These are phyloP conservation scores for Novumbra hubbsi DNA, from an alignment of 2,797 vertebrate species.

Conservation along the genomic window DNA sequence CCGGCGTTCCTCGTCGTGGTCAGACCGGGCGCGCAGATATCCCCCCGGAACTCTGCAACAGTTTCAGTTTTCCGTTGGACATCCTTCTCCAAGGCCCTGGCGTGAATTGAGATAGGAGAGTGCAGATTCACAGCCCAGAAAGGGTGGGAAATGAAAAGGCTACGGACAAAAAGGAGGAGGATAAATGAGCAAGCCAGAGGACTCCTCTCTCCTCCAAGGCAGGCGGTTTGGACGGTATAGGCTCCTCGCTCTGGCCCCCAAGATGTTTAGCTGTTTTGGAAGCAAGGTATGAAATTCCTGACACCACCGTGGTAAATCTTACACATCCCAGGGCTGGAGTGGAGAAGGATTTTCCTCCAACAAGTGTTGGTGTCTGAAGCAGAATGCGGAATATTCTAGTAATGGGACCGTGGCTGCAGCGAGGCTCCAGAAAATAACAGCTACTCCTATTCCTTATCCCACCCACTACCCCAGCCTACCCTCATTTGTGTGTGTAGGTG, in stretches of 20 bases:
- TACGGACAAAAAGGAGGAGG: not conserved
- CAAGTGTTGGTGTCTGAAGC: constrained; percentile 44
- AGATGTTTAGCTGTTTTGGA: constrained; percentile 76
- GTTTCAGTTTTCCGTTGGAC: constrained; percentile 45
- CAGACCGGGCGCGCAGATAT: constrained; percentile 46
- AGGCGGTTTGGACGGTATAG: constrained; percentile 11
- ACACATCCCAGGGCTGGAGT: constrained; percentile 69
- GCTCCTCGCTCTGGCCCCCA: constrained; percentile 51
- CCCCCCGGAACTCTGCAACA: constrained; percentile 48
- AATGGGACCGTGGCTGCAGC: constrained; percentile 49
- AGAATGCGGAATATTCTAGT: constrained; percentile 65
- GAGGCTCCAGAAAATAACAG: constrained; percentile 55
- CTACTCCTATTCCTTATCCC: constrained; percentile 45
- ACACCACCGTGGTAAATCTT: constrained; percentile 85
- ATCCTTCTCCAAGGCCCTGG: constrained; percentile 52
- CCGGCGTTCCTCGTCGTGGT: constrained; percentile 60
- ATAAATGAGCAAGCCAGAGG: not conserved
- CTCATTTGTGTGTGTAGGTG: constrained; percentile 20
- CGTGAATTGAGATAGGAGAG: not conserved
- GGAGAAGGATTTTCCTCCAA: constrained; percentile 52
- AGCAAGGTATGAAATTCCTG: constrained; percentile 94
- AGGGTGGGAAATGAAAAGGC: constrained; percentile 18
- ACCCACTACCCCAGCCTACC: constrained; percentile 57
- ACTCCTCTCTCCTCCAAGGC: not conserved
- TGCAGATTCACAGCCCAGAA: constrained; percentile 38